A percentile compares a stretch with the other conserved stretches of the same genome.
Evolutionary conservation across 2,797 vertebrate species (phyloP).

Genomic region (Rhinella marina): DNA sequence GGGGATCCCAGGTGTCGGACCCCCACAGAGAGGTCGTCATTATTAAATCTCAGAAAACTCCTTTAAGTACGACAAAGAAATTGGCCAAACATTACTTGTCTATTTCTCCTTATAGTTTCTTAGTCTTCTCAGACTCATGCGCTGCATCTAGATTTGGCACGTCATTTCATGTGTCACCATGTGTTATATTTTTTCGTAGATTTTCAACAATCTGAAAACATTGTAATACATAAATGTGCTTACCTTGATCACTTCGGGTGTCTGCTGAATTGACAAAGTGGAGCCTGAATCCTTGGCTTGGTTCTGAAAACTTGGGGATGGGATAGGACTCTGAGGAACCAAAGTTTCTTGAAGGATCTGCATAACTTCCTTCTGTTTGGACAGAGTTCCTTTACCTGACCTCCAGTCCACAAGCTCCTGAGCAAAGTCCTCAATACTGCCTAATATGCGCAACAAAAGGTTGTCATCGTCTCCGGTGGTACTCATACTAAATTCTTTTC

Average conservation of each 20-base stretch:
- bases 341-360: constrained; percentile 94
- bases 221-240: background rate
- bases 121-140: background rate
- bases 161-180: background rate
- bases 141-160: background rate
- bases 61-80: background rate
- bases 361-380: constrained; percentile 96
- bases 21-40: too few species aligned
- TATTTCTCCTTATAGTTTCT: background rate
- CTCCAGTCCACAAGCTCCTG: constrained; percentile 96
- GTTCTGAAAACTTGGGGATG: constrained; percentile 69
- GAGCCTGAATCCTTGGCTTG: constrained; percentile 77
- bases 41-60: too few species aligned
- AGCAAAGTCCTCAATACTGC: constrained; percentile 97
- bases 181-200: background rate
- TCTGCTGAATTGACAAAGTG: constrained; percentile 90
- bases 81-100: background rate
- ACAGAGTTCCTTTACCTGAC: constrained; percentile 84
- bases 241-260: constrained; percentile 93
- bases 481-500: constrained; percentile 72
- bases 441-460: constrained; percentile 90
- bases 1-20: too few species aligned
- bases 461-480: constrained; percentile 86
- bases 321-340: constrained; percentile 73
- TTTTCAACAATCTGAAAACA: background rate